Evolutionary conservation across 92 coral and sea anemone species (phyloP), one percentile per base, ranked within the genome.

Genomic region (Desmophyllum pertusum): DNA sequence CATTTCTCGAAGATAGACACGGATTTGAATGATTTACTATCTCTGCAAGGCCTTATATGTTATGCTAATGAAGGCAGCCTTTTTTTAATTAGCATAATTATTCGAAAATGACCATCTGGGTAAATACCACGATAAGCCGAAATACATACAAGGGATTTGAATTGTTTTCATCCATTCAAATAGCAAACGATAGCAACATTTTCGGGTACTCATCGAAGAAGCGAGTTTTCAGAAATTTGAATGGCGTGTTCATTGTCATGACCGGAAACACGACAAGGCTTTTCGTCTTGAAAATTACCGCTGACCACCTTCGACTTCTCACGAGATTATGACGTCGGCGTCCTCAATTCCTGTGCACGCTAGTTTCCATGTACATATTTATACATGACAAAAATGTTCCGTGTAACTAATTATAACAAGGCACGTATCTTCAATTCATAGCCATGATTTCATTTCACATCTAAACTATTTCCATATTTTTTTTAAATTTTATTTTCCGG

Each of bases 1-100:
- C 71, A 43, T 72, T 82, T 41, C 70, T 55, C 71, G 79, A 82
- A 39, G 86, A 82, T 79, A 82, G 86, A 82, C 79, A 29, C 11
- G 53, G 39, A 71, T 61, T 63, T 55, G 57, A 43, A 52, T 72
- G 73, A 67, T 18, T 50, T 17, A 19, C 27, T 36, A 13, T 67
- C 23, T 11, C 9, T 6, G 39, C 18, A 18, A 35, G 36, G 25
- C 40, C 9, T 8, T 6, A 5, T 35, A 10, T n/a, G n/a, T n/a
- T 8, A 0, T 19, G 11, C 0, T 21, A 36, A 17, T 25, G 14
- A 15, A 67, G 6, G 73, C 42, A 33, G 9, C 15, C n/a, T 30
- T 73, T 73, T 31, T 42, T 1, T 0, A 5, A 66, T 18, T 57
- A 57, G 31, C 5, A 57, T 66, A 19, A 37, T 67, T 25, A 43